Conservation (phyloP, 2,888 invertebrate species). For the Macrosiphum euphorbiae region DNA sequence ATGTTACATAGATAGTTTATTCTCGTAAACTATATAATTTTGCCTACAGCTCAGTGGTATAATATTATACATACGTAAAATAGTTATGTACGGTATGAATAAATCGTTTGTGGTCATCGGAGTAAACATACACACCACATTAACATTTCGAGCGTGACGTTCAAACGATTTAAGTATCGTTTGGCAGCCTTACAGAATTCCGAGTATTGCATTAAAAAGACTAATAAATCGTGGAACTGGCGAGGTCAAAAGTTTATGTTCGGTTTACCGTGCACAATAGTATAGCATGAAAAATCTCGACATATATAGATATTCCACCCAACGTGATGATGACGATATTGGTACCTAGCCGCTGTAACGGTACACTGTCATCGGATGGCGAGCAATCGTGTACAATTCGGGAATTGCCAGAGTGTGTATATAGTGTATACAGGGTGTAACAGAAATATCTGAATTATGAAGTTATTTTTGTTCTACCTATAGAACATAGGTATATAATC, state of each 20-base stretch:
- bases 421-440: background rate
- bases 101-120: slow-evolving; percentile 23
- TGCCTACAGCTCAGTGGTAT: background rate
- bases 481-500: no score
- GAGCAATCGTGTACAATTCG: background rate
- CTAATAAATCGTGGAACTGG: background rate
- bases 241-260: background rate
- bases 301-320: background rate
- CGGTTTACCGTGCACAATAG: background rate
- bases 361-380: background rate
- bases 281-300: background rate
- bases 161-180: background rate
- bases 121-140: background rate
- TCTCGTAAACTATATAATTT: background rate
- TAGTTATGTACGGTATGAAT: background rate
- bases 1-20: background rate
- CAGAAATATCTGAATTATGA: background rate
- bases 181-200: background rate
- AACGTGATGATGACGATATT: background rate
- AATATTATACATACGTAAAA: background rate
- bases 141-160: background rate
- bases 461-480: background rate
- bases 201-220: background rate
- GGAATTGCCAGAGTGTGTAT: background rate
- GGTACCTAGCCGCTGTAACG: background rate